Evolutionary conservation across 1,140 invertebrate genomes (phyloP).

Genomic region (Brachionus paranguensis): DNA sequence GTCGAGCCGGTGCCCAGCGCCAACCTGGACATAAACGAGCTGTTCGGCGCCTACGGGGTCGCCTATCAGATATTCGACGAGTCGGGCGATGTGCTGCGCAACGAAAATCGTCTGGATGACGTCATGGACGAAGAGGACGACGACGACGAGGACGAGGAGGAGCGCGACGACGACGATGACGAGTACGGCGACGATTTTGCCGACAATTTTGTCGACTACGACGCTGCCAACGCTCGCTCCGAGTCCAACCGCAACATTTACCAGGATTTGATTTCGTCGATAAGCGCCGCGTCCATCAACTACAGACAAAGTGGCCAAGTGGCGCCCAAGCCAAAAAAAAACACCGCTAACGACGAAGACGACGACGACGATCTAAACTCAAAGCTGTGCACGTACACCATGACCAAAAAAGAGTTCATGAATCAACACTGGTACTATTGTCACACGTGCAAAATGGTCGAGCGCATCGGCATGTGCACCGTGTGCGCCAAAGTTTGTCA

Average conservation of each 20-base stretch:
- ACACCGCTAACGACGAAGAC: constrained; percentile 60
- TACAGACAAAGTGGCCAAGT: background rate
- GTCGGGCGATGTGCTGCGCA: background rate
- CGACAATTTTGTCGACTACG: constrained; percentile 24
- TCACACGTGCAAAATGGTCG: constrained; percentile 94
- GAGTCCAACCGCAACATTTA: background rate
- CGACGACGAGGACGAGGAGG: background rate
- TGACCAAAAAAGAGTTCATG: constrained; percentile 95
- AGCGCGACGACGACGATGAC: constrained; percentile 7
- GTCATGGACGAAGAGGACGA: constrained; percentile 27
- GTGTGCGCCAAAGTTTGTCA: constrained; percentile 95
- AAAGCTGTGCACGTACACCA: constrained; percentile 90
- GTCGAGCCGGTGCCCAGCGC: background rate
- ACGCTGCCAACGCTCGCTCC: background rate
- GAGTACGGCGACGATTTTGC: constrained; percentile 24
- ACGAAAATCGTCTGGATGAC: background rate
- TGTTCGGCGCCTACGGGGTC: constrained; percentile 31
- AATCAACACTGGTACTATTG: constrained; percentile 85
- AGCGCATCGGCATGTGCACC: constrained; percentile 92
- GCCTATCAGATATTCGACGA: constrained; percentile 15
- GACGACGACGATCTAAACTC: constrained; percentile 85
- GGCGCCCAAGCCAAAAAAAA: background rate
- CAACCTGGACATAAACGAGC: constrained; percentile 22
- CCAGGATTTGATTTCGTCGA: constrained; percentile 8
- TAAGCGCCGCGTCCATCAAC: background rate